phyloP scores from a whole-genome alignment of 2,888 invertebrate species.

The Pyrrhosoma nymphula region DNA sequence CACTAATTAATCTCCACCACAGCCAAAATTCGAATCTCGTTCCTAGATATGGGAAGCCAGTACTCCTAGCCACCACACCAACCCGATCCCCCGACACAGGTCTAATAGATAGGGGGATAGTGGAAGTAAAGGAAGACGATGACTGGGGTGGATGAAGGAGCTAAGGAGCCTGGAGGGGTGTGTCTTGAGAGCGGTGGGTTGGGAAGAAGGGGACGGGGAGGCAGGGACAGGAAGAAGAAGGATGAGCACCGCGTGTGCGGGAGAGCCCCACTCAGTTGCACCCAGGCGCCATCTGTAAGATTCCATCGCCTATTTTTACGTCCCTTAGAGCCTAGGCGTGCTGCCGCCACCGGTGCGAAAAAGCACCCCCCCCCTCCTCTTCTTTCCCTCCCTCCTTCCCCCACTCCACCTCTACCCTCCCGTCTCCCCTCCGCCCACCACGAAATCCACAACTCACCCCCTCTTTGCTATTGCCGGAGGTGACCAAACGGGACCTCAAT shows the following conservation, averaged over 20 bases:
- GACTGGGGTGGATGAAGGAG: not conserved
- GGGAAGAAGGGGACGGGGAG: not conserved
- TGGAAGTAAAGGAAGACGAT: not conserved
- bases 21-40: too few species aligned
- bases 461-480: not conserved
- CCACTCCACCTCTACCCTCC: not conserved
- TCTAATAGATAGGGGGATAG: not conserved
- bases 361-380: not conserved
- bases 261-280: conserved; percentile 19
- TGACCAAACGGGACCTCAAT: conserved; percentile 12
- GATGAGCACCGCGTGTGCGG: conserved; percentile 60
- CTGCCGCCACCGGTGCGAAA: conserved; percentile 39
- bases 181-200: not conserved
- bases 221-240: conserved; percentile 38
- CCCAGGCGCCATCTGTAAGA: conserved; percentile 66
- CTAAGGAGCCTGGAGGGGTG: not conserved
- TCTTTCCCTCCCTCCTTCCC: not conserved
- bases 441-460: conserved; percentile 16
- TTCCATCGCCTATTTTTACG: conserved; percentile 61
- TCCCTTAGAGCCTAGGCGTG: conserved; percentile 17
- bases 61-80: too few species aligned
- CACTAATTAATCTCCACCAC: too few species aligned
- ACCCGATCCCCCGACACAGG: too few species aligned
- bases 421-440: not conserved
- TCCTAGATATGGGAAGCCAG: not conserved